Percentiles rank a stretch among this genome's conserved stretches.
Conservation (phyloP, 1,140 invertebrate genomes). For the Halyomorpha halys region DNA sequence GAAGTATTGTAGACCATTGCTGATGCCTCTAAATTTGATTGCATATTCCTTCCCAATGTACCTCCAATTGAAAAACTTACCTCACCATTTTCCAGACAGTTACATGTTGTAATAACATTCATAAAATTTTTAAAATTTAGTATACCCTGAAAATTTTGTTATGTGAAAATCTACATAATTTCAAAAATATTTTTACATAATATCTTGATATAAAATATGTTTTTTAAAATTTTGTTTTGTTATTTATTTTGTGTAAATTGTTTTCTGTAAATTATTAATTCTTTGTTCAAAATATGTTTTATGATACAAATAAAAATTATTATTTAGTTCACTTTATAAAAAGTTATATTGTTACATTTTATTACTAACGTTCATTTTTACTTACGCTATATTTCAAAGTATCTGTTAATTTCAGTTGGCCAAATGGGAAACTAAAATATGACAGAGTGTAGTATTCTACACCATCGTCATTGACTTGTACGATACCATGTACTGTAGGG, state of each 20-base stretch:
- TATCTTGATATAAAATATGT: too few relatives aligned
- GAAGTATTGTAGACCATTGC: background rate
- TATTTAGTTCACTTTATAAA: too few relatives aligned
- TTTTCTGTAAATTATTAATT: too few relatives aligned
- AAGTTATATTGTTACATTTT: too few relatives aligned
- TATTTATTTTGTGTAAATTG: too few relatives aligned
- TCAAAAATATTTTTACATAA: too few relatives aligned
- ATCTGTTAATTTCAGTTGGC: conserved; percentile 42
- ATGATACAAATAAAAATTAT: too few relatives aligned
- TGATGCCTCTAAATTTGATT: background rate
- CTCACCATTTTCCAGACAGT: conserved; percentile 43
- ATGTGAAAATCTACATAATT: too few relatives aligned
- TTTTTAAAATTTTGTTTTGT: too few relatives aligned
- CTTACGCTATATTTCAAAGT: conserved; percentile 37
- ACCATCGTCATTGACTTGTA: conserved; percentile 47
- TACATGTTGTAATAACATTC: conserved; percentile 50
- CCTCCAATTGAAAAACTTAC: conserved; percentile 42
- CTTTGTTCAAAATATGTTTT: too few relatives aligned
- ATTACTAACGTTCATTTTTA: conserved; percentile 17
- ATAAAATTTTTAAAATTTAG: conserved; percentile 55
- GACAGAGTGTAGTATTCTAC: conserved; percentile 40
- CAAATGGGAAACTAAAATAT: conserved; percentile 40
- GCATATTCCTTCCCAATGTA: background rate
- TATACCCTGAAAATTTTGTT: conserved; percentile 41
- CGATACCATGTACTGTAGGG: conserved; percentile 45